Evolutionary conservation across 2,113 vertebrate genomes (phyloP).

Genomic region (Arizona elegans): DNA sequence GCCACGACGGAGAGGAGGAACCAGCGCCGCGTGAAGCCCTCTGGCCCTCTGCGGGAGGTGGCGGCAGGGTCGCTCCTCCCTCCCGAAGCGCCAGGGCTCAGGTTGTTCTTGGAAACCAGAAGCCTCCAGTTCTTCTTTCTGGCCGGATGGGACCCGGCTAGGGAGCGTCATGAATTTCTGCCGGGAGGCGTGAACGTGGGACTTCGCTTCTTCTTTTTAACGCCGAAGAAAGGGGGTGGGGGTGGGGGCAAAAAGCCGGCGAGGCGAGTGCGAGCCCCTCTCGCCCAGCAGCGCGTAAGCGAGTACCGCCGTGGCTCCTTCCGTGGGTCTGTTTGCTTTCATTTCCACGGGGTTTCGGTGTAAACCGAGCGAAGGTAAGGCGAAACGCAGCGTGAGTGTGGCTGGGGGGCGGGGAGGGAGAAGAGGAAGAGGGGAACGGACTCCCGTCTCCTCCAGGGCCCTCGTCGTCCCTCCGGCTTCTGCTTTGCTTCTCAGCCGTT

Average conservation of each 20-base stretch:
- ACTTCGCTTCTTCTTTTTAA: neutral
- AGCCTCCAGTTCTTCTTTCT: neutral
- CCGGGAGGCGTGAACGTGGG: constrained; percentile 3
- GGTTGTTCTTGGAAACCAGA: constrained; percentile 2
- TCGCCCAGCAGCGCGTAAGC: constrained; percentile 33
- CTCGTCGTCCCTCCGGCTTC: neutral
- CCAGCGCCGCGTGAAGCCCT: constrained; percentile 37
- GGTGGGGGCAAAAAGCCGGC: constrained; percentile 9
- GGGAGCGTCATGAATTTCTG: neutral
- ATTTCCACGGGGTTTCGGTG: neutral
- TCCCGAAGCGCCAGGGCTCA: neutral
- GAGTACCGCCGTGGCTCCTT: neutral
- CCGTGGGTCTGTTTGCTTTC: neutral
- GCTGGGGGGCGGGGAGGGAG: neutral
- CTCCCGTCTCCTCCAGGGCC: neutral
- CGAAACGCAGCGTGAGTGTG: neutral
- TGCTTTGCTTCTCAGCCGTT: neutral
- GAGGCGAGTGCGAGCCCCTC: constrained; percentile 19
- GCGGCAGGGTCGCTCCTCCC: neutral
- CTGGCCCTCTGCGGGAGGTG: neutral
- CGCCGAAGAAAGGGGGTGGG: neutral
- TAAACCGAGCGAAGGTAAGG: constrained; percentile 26
- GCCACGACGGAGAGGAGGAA: constrained; percentile 49
- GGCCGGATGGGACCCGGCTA: neutral
- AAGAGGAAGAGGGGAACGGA: neutral